A percentile compares a stretch with the other conserved stretches of the same genome.
Evolutionary conservation across 2,797 vertebrate genomes (phyloP).

Genomic region (Cossypha niveicapilla): DNA sequence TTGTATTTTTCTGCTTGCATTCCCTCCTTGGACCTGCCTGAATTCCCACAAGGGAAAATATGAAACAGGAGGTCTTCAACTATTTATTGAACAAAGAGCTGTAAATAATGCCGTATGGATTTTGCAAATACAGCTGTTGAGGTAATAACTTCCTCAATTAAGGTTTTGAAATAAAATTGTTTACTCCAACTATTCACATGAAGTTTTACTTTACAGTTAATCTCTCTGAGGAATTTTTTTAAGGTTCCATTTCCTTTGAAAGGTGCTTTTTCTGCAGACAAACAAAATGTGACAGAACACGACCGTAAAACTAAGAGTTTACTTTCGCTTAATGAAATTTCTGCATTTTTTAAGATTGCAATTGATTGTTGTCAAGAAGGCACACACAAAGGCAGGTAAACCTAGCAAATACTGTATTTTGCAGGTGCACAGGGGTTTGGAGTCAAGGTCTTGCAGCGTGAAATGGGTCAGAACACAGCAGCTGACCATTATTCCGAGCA

Average conservation of each 20-base stretch:
- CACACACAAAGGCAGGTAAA: not conserved
- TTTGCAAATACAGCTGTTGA: slow-evolving; percentile 25
- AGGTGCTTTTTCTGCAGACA: not conserved
- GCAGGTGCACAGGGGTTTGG: not conserved
- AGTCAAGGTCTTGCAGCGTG: not conserved
- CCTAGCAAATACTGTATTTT: not conserved
- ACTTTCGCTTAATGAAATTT: not conserved
- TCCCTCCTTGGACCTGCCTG: slow-evolving; percentile 3
- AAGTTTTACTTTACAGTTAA: slow-evolving; percentile 15
- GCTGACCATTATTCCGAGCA: not conserved
- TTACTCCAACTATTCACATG: not conserved
- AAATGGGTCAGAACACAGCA: not conserved
- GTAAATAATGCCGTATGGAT: not conserved
- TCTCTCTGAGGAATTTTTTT: not conserved
- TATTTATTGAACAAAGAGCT: not conserved
- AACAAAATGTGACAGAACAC: not conserved
- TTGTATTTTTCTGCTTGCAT: not conserved
- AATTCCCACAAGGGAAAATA: slow-evolving; percentile 17
- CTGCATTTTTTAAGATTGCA: not conserved
- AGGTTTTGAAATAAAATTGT: not conserved
- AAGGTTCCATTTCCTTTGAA: not conserved
- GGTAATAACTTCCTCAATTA: not conserved
- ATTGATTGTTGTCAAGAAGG: not conserved
- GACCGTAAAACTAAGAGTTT: not conserved
- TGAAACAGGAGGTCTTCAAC: slow-evolving; percentile 35